Percentiles rank a stretch among this genome's conserved stretches.
Evolutionary conservation across 1,140 invertebrate species (phyloP).

Genomic region (Trachelipus rathkii): DNA sequence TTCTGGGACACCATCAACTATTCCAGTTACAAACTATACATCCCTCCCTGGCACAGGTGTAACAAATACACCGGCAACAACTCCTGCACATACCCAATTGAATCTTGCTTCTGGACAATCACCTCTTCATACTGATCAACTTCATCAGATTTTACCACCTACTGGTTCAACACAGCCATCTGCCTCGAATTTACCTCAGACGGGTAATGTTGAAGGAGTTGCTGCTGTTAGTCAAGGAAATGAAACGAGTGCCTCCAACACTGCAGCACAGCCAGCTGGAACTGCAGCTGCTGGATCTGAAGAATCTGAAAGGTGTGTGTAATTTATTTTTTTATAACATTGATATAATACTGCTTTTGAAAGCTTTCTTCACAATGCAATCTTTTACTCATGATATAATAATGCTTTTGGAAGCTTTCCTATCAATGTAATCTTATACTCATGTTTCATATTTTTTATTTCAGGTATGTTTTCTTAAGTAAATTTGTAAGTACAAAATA

Average conservation of each 20-base stretch:
- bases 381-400: no score
- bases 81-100: constrained; percentile 32
- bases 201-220: constrained; percentile 31
- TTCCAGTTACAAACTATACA: constrained; percentile 31
- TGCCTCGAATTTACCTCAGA: constrained; percentile 25
- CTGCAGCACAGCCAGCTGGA: constrained; percentile 27
- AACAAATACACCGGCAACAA: constrained; percentile 29
- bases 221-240: constrained; percentile 24
- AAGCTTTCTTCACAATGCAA: no score
- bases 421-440: no score
- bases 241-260: constrained; percentile 28
- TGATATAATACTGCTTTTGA: no score
- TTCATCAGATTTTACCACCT: constrained; percentile 18
- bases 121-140: constrained; percentile 3
- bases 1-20: neutral
- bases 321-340: no score
- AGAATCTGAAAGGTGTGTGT: constrained; percentile 30
- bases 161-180: neutral
- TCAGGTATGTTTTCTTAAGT: no score
- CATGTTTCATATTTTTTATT: no score
- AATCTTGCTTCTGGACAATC: constrained; percentile 23
- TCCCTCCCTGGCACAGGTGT: constrained; percentile 23
- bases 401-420: no score
- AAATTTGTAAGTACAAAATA: no score
- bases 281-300: constrained; percentile 21